phyloP scores from a whole-genome alignment of 2,888 invertebrate genomes.

The Ligdia adustata region DNA sequence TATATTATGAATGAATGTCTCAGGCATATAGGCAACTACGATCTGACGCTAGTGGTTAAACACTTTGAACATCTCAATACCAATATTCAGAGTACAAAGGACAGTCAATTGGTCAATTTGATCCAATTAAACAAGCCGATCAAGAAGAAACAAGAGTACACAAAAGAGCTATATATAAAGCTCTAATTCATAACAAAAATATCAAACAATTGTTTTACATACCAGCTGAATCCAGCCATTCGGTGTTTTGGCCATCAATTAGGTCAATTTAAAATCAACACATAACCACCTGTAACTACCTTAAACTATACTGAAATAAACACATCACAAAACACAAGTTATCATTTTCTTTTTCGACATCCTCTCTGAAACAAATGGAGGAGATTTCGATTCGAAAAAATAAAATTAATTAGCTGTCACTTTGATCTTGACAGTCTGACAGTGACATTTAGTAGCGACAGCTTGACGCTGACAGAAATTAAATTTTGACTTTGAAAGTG shows the following conservation, averaged over 20 bases:
- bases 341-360: slow-evolving; percentile 46
- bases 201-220: slow-evolving; percentile 47
- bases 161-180: slow-evolving; percentile 59
- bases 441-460: not conserved
- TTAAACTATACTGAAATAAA: slow-evolving; percentile 36
- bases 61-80: slow-evolving; percentile 14
- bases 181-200: slow-evolving; percentile 51
- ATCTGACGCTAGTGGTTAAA: too few species aligned
- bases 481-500: too few species aligned
- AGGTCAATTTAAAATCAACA: slow-evolving; percentile 55
- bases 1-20: too few species aligned
- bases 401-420: not conserved
- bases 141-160: slow-evolving; percentile 61
- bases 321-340: slow-evolving; percentile 41
- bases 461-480: not conserved
- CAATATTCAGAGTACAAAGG: slow-evolving; percentile 36
- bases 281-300: slow-evolving; percentile 51
- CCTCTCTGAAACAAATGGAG: slow-evolving; percentile 3
- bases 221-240: slow-evolving; percentile 85
- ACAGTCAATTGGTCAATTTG: slow-evolving; percentile 62
- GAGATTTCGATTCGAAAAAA: too few species aligned
- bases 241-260: slow-evolving; percentile 81
- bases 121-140: slow-evolving; percentile 60
- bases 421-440: not conserved
- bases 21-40: too few species aligned